phyloP scores from a whole-genome alignment of 2,797 vertebrate genomes.

The Acestrorhynchus altus region DNA sequence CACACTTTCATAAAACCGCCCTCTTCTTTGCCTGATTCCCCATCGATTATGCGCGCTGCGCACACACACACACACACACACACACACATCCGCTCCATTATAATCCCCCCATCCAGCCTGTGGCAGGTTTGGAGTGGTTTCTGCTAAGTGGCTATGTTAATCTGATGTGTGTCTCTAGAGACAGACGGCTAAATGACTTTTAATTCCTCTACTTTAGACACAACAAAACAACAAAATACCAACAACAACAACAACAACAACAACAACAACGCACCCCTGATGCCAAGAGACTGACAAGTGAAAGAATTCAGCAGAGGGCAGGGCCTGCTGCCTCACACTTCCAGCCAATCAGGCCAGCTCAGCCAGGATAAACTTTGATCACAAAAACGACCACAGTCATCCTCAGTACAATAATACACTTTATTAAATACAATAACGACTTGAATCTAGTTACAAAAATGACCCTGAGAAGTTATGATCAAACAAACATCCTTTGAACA shows the following conservation, averaged over 20 bases:
- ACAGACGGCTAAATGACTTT: constrained; percentile 79
- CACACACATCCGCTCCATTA: constrained; percentile 30
- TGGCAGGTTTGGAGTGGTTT: constrained; percentile 80
- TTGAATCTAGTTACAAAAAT: no score
- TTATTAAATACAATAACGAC: no score
- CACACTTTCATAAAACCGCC: constrained; percentile 29
- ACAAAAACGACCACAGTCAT: no score
- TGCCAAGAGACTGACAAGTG: background rate
- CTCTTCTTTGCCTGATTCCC: constrained; percentile 46
- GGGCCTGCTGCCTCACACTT: background rate
- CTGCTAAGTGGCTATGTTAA: constrained; percentile 85
- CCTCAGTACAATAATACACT: no score
- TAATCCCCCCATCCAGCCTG: constrained; percentile 46
- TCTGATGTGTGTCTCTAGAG: constrained; percentile 78
- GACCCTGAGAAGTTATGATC: no score
- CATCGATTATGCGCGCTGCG: constrained; percentile 12
- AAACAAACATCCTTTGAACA: no score
- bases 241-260: constrained; percentile 32
- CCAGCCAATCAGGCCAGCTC: constrained; percentile 24
- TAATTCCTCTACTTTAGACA: constrained; percentile 76
- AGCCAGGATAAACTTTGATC: no score
- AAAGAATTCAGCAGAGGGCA: background rate
- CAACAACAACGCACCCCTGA: constrained; percentile 35
- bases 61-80: constrained; percentile 15
- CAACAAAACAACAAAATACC: constrained; percentile 55